These are phyloP conservation scores for Tragulus kanchil DNA, from an alignment of 2,113 vertebrate genomes.

Conservation along the genomic window DNA sequence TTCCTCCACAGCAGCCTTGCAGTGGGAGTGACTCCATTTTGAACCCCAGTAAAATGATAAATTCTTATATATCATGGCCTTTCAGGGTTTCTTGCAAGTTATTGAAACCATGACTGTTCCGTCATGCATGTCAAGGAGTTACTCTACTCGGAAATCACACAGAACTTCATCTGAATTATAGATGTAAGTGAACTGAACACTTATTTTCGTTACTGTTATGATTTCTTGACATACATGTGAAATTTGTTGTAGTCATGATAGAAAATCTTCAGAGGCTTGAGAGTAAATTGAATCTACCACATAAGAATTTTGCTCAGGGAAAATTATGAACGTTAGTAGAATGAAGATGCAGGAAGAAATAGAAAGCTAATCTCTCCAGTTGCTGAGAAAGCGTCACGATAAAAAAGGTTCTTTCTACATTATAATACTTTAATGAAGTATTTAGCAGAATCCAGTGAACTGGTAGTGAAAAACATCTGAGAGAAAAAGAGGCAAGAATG, in stretches of 20 bases:
- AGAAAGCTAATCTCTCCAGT: background rate
- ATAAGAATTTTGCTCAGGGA: slow-evolving; percentile 47
- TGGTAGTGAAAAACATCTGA: background rate
- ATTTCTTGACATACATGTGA: background rate
- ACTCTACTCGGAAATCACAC: slow-evolving; percentile 8
- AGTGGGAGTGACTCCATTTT: background rate
- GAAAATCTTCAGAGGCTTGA: slow-evolving; percentile 50
- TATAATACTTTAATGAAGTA: background rate
- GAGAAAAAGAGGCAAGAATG: background rate
- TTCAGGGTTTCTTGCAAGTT: background rate
- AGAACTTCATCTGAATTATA: slow-evolving; percentile 43
- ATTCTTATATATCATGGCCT: background rate
- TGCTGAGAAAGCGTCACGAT: background rate
- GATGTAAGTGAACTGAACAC: slow-evolving; percentile 42
- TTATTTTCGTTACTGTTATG: slow-evolving; percentile 40
- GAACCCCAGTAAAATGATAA: background rate
- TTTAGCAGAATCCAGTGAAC: background rate
- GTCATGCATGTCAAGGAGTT: slow-evolving; percentile 24
- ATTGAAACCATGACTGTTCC: background rate
- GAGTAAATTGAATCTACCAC: slow-evolving; percentile 42
- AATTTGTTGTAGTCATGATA: slow-evolving; percentile 34
- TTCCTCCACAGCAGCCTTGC: background rate
- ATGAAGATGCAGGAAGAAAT: background rate
- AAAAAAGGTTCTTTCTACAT: background rate
- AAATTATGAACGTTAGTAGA: slow-evolving; percentile 10